Evolutionary conservation across 2,797 vertebrate genomes (phyloP).

Genomic region (Sebastolobus alascanus): DNA sequence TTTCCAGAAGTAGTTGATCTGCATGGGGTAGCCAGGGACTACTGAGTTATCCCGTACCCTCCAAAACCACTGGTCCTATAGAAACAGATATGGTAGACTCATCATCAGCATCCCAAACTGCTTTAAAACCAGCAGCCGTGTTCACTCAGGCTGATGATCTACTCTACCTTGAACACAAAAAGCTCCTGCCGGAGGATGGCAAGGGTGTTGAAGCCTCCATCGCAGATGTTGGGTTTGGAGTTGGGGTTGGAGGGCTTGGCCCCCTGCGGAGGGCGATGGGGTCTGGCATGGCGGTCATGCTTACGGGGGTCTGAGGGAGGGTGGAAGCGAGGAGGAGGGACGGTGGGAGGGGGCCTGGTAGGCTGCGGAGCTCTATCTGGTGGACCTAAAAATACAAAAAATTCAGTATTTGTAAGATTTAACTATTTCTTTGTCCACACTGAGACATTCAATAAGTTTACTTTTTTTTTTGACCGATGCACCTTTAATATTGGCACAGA

Average conservation of each 20-base stretch:
- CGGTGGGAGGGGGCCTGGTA: slow-evolving; percentile 94
- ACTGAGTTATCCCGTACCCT: slow-evolving; percentile 97
- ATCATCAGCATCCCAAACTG: not conserved
- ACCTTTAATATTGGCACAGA: slow-evolving; percentile 31
- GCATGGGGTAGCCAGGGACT: slow-evolving; percentile 98
- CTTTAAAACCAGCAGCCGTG: slow-evolving; percentile 4
- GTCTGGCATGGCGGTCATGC: slow-evolving; percentile 93
- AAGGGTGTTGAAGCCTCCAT: slow-evolving; percentile 98
- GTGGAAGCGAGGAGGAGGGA: slow-evolving; percentile 92
- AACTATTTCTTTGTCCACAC: not conserved
- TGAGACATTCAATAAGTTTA: slow-evolving; percentile 12
- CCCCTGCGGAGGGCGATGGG: slow-evolving; percentile 92
- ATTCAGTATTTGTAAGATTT: slow-evolving; percentile 5
- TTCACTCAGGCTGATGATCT: not conserved
- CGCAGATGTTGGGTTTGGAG: slow-evolving; percentile 97
- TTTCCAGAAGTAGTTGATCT: slow-evolving; percentile 98
- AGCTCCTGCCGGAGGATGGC: slow-evolving; percentile 97
- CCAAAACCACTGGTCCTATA: slow-evolving; percentile 99
- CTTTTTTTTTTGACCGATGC: slow-evolving; percentile 15
- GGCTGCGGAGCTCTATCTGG: slow-evolving; percentile 96
- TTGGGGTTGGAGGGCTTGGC: slow-evolving; percentile 94
- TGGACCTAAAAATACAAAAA: slow-evolving; percentile 87
- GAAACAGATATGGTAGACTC: slow-evolving; percentile 12
- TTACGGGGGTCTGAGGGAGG: slow-evolving; percentile 93
- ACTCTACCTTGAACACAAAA: slow-evolving; percentile 97